Evolutionary conservation across 2,797 vertebrate species (phyloP).

Genomic region (Lacerta bilineata): DNA sequence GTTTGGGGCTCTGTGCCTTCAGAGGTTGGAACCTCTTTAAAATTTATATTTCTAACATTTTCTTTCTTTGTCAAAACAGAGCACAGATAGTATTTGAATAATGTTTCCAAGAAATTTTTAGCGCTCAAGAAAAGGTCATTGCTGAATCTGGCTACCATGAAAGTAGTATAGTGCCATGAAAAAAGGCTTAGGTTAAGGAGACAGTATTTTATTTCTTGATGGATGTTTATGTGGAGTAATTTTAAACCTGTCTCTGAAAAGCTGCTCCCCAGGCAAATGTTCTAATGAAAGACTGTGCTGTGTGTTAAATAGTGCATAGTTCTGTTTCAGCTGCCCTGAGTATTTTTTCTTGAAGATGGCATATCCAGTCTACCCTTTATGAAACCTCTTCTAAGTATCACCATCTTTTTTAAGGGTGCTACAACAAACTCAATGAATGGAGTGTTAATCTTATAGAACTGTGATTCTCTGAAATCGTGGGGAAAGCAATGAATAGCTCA

Average conservation of each 20-base stretch:
- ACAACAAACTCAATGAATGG: not conserved
- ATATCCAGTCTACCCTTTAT: not conserved
- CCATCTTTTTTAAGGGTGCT: not conserved
- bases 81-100: slow-evolving; percentile 38
- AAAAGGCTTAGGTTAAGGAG: slow-evolving; percentile 31
- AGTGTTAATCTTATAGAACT: too few relatives aligned
- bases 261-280: not conserved
- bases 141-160: slow-evolving; percentile 36
- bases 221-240: not conserved
- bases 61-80: slow-evolving; percentile 57
- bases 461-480: too few relatives aligned
- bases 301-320: not conserved
- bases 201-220: not conserved
- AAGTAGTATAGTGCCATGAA: slow-evolving; percentile 26
- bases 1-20: not conserved
- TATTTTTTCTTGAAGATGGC: not conserved
- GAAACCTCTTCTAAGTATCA: too few relatives aligned
- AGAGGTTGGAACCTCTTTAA: slow-evolving; percentile 9
- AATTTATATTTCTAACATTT: slow-evolving; percentile 13
- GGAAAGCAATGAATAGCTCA: not conserved
- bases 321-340: not conserved
- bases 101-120: slow-evolving; percentile 23
- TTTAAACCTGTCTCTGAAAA: not conserved
- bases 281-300: not conserved
- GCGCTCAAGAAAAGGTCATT: slow-evolving; percentile 34